Conservation (phyloP, 2,797 vertebrate species). For the Myripristis jacobus region DNA sequence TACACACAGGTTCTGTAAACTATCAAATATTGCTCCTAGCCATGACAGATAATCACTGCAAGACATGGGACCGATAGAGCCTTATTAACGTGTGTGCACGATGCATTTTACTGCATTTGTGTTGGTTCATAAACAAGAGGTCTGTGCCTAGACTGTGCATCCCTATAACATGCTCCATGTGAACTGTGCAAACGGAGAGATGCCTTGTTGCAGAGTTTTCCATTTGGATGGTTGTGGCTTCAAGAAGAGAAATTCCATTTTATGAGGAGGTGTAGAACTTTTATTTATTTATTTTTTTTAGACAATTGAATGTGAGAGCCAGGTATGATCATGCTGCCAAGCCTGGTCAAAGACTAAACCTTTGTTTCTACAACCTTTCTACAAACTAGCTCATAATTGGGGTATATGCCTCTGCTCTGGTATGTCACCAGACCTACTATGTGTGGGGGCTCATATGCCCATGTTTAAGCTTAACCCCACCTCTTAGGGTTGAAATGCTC, state of each 20-base stretch:
- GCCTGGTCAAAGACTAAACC: neutral
- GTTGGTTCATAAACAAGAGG: conserved; percentile 1
- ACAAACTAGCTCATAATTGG: conserved; percentile 21
- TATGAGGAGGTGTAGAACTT: neutral
- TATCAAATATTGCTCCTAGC: conserved; percentile 59
- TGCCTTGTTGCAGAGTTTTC: too few relatives aligned
- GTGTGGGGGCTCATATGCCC: conserved; percentile 38
- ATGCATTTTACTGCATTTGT: neutral
- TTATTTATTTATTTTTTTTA: neutral
- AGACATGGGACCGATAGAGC: conserved; percentile 30
- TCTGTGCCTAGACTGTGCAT: neutral
- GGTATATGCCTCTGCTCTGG: conserved; percentile 13
- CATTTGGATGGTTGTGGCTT: neutral
- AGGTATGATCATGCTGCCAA: neutral
- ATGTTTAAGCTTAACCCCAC: conserved; percentile 34
- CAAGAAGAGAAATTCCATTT: neutral
- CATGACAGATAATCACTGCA: conserved; percentile 68
- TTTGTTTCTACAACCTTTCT: conserved; percentile 34
- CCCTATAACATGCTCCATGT: conserved; percentile 5
- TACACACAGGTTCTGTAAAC: conserved; percentile 51
- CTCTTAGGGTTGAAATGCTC: conserved; percentile 31
- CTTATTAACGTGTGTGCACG: conserved; percentile 1
- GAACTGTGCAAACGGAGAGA: neutral
- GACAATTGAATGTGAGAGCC: neutral
- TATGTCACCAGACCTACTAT: conserved; percentile 23